phyloP scores from a whole-genome alignment of 1,140 invertebrate genomes.

The Leptinotarsa undecemlineata region DNA sequence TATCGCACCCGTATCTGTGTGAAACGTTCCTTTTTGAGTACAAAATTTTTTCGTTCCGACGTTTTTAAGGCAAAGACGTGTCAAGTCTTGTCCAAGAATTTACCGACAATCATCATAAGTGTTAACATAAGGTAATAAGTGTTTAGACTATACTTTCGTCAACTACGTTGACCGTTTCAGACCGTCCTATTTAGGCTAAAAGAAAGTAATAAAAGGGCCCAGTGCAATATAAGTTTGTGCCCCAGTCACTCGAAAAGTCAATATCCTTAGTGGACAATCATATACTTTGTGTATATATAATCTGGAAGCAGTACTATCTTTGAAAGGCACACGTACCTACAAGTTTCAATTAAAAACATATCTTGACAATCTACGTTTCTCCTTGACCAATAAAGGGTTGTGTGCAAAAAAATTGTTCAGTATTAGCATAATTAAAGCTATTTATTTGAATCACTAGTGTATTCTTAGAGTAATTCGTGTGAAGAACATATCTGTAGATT shows the following conservation, averaged over 20 bases:
- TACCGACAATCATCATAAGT: slow-evolving; percentile 52
- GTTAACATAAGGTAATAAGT: slow-evolving; percentile 26
- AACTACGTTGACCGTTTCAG: slow-evolving; percentile 34
- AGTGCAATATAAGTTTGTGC: slow-evolving; percentile 28
- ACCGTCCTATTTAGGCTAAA: slow-evolving; percentile 30
- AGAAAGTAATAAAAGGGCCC: slow-evolving; percentile 21
- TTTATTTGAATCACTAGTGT: slow-evolving; percentile 7
- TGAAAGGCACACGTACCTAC: slow-evolving; percentile 42
- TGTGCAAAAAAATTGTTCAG: slow-evolving; percentile 32
- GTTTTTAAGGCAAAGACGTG: slow-evolving; percentile 54
- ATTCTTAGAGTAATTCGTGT: slow-evolving; percentile 25
- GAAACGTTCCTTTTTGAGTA: slow-evolving; percentile 26
- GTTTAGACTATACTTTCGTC: slow-evolving; percentile 22
- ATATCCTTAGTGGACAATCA: slow-evolving; percentile 30
- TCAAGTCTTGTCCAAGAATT: slow-evolving; percentile 56
- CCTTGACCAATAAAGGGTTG: slow-evolving; percentile 30
- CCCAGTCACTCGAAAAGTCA: slow-evolving; percentile 20
- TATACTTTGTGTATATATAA: slow-evolving; percentile 20
- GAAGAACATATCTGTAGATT: slow-evolving; percentile 39
- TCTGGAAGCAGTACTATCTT: background rate
- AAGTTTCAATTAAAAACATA: slow-evolving; percentile 50
- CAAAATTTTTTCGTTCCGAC: slow-evolving; percentile 42
- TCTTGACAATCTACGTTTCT: slow-evolving; percentile 32
- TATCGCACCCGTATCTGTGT: slow-evolving; percentile 10
- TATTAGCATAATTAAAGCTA: slow-evolving; percentile 30